Base-by-base conservation (phyloP, 2,113 vertebrate species). In the Tympanuchus pallidicinctus region DNA sequence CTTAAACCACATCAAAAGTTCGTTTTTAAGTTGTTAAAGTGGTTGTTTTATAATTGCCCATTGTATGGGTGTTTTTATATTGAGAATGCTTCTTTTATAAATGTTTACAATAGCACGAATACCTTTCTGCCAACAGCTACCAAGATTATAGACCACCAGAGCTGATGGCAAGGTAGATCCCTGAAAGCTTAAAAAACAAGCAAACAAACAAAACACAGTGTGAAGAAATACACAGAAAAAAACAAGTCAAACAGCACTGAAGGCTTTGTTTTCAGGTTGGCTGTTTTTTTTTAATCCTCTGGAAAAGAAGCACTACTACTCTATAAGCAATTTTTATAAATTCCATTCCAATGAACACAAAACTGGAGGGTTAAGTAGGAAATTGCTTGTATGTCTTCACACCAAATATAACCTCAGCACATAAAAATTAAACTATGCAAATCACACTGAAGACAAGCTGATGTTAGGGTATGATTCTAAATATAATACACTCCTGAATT, bases 191-290 rank as follows among this genome's bases (percentile, higher is more conserved):
- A 36, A 27, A 42, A 77, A 91, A 54, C 19, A 4, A 52, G 25
- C 10, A 28, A 52, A 52, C 9, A 54, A 60, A 22, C 6, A 21
- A 21, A 48, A 15, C 6, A 6, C 52, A 14, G 28, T 28, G n/a
- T 57, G 30, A 85, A 6, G 28, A 93, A 80, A 84, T 47, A 36
- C 7, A 74, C 20, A 64, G 50, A 61, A 11, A 45, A 74, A 11
- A 45, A 38, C 60, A 79, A 60, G 13, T 1, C 10, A 36, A 18
- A 69, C 56, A 60, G 2, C 38, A 48, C 8, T 0, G 0, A n/a
- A 3, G 42, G 34, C 6, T 50, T 22, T 50, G 22, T 50, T 24
- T 50, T 50, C 38, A 38, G 38, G 38, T 38, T 38, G 38, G 38
- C 4, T 3, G 3, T 63, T 45, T 66, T 54, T 3, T 61, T 34